Evolutionary conservation across 2,113 vertebrate species (phyloP).

Genomic region (crab-eating macaque (Macaca fascicularis)): DNA sequence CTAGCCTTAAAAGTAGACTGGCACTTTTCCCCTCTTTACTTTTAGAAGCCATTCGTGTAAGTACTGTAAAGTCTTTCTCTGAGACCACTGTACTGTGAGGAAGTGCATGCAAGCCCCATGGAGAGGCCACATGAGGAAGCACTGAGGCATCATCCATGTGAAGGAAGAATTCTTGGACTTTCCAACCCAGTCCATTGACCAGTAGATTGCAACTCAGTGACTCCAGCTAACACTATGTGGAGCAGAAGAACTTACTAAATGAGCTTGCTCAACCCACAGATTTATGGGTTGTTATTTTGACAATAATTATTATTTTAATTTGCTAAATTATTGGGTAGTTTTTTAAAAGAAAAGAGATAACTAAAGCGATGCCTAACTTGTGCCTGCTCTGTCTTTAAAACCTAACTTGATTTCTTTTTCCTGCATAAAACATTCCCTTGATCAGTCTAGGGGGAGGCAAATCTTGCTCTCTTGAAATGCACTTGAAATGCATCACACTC

Average conservation of each 20-base stretch:
- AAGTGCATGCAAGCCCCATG: background rate
- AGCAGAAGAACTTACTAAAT: background rate
- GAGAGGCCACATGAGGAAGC: too few species aligned
- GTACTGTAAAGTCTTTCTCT: background rate
- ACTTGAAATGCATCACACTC: background rate
- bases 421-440: background rate
- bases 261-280: background rate
- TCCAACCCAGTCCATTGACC: background rate
- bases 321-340: background rate
- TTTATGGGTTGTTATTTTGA: background rate
- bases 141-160: accelerated
- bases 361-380: background rate
- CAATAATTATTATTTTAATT: background rate
- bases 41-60: background rate
- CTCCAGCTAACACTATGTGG: background rate
- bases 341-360: background rate
- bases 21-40: background rate
- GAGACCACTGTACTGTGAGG: background rate
- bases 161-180: background rate
- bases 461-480: background rate
- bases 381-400: background rate
- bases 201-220: too few species aligned
- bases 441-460: background rate
- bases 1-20: background rate
- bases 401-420: background rate